Percentiles rank a stretch among this genome's conserved stretches.
Evolutionary conservation across 2,888 invertebrate genomes (phyloP).

Genomic region (Pristionchus entomophagus): DNA sequence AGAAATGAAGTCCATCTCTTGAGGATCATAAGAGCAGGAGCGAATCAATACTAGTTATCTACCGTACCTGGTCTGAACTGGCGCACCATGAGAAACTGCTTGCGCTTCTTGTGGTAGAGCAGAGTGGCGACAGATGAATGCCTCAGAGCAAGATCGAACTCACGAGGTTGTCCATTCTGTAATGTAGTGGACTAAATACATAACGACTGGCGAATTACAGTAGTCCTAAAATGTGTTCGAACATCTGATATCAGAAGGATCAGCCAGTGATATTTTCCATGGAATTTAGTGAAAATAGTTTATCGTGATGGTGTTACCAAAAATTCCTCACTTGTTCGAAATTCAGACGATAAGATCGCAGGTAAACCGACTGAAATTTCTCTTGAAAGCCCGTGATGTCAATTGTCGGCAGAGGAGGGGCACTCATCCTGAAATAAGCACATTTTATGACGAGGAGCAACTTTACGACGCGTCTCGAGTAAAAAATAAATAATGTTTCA

Average conservation of each 20-base stretch:
- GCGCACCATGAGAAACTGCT: slow-evolving; percentile 60
- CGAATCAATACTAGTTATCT: too few species aligned
- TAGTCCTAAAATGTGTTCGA: too few species aligned
- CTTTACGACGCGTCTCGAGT: too few species aligned
- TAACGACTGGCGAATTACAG: too few species aligned
- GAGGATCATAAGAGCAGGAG: too few species aligned
- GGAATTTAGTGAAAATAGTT: too few species aligned
- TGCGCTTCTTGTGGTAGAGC: slow-evolving; percentile 57
- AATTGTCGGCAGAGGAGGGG: not conserved
- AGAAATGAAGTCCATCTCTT: too few species aligned
- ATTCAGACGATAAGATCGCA: slow-evolving; percentile 27
- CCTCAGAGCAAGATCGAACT: slow-evolving; percentile 23
- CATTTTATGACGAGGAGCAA: not conserved
- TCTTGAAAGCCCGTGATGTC: slow-evolving; percentile 25
- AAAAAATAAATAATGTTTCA: too few species aligned
- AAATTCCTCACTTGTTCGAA: slow-evolving; percentile 30
- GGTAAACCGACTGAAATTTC: slow-evolving; percentile 42
- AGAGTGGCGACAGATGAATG: slow-evolving; percentile 56
- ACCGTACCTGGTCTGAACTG: slow-evolving; percentile 66
- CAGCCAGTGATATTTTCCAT: too few species aligned
- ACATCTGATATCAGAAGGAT: too few species aligned
- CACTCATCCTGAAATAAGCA: not conserved
- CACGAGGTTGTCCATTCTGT: slow-evolving; percentile 16
- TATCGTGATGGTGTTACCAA: too few species aligned
- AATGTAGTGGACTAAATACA: not conserved